phyloP scores from a whole-genome alignment of 2,113 vertebrate species.

The Charina bottae region DNA sequence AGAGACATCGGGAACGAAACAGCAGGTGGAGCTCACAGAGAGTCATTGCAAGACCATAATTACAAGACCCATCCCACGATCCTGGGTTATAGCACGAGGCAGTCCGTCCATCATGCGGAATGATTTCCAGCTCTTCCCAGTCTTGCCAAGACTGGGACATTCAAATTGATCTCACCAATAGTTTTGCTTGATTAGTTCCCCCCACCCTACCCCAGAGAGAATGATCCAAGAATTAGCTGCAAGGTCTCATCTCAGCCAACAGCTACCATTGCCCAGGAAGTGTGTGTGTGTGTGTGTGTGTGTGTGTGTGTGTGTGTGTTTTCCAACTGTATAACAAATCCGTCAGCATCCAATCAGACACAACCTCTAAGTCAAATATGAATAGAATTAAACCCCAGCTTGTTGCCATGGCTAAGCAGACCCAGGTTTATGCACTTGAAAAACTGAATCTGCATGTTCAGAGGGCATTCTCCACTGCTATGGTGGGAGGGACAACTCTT shows the following conservation, averaged over 20 bases:
- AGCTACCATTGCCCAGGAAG: not conserved
- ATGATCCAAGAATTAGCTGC: not conserved
- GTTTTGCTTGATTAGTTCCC: not conserved
- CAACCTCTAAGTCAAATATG: not conserved
- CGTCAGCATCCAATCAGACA: not conserved
- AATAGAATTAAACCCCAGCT: not conserved
- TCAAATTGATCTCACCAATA: not conserved
- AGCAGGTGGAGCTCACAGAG: not conserved
- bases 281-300: accelerated
- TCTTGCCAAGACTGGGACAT: not conserved
- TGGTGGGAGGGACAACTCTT: not conserved
- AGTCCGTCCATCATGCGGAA: not conserved
- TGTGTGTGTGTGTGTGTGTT: not conserved
- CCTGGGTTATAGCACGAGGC: not conserved
- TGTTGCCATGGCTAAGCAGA: not conserved
- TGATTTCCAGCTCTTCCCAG: not conserved
- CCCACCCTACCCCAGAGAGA: not conserved
- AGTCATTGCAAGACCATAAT: not conserved
- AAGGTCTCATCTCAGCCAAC: not conserved
- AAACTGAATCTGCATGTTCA: not conserved
- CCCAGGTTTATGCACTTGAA: not conserved
- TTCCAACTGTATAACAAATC: not conserved
- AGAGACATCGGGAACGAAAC: not conserved
- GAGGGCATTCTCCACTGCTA: not conserved
- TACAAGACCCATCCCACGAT: not conserved